Percentiles rank a stretch among this genome's conserved stretches.
Conservation (phyloP, 2,797 vertebrate species). For the Geotrypetes seraphini region DNA sequence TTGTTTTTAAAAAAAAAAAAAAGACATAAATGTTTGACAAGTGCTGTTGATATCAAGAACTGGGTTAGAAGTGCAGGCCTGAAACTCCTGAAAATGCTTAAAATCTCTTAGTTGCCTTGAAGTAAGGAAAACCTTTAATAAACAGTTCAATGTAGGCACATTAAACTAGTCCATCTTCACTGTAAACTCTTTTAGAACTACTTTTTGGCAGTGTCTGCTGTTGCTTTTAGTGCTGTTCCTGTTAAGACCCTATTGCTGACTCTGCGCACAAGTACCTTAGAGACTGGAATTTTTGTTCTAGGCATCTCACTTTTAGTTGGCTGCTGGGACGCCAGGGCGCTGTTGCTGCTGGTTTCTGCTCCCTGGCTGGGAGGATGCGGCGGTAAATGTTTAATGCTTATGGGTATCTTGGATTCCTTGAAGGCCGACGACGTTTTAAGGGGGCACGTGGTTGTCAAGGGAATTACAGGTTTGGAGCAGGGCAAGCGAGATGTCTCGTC, state of each 20-base stretch:
- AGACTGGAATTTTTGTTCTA: constrained; percentile 92
- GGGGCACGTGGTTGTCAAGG: constrained; percentile 65
- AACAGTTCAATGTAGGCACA: constrained; percentile 8
- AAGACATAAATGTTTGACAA: constrained; percentile 38
- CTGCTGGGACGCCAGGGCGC: constrained; percentile 46
- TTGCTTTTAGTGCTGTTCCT: constrained; percentile 48
- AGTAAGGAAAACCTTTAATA: constrained; percentile 13
- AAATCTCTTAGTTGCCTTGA: constrained; percentile 18
- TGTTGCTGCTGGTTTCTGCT: constrained; percentile 54
- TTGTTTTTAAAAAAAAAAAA: constrained; percentile 33
- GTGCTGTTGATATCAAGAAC: constrained; percentile 28
- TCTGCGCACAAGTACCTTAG: constrained; percentile 87
- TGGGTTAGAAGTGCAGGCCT: constrained; percentile 17
- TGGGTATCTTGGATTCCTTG: constrained; percentile 90
- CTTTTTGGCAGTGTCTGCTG: constrained; percentile 70
- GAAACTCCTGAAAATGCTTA: constrained; percentile 7
- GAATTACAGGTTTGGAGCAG: constrained; percentile 65
- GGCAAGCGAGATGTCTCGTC: constrained; percentile 55
- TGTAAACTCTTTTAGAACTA: constrained; percentile 36
- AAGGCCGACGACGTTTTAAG: constrained; percentile 76
- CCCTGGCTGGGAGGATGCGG: constrained; percentile 75
- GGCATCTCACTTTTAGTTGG: constrained; percentile 69
- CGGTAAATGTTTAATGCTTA: constrained; percentile 75
- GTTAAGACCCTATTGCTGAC: constrained; percentile 71
- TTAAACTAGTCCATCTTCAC: constrained; percentile 5